phyloP scores from a whole-genome alignment of 2,888 invertebrate genomes.

The Idaea aversata region DNA sequence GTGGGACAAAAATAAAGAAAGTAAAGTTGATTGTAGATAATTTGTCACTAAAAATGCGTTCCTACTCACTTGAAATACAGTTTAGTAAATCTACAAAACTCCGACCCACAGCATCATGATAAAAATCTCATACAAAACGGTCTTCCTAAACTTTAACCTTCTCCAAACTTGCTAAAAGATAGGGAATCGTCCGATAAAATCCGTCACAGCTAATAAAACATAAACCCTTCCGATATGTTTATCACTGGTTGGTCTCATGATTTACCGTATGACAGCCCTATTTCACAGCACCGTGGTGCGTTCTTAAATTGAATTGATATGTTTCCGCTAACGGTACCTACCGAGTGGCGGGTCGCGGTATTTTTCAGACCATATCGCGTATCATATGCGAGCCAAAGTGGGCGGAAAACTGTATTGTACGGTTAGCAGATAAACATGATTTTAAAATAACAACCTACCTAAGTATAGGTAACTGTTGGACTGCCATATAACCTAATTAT shows the following conservation, averaged over 20 bases:
- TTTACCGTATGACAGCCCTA: constrained; percentile 66
- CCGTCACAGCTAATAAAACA: constrained; percentile 70
- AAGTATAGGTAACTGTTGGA: not conserved
- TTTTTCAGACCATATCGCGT: constrained; percentile 74
- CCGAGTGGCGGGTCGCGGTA: constrained; percentile 48
- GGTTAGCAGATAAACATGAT: constrained; percentile 34
- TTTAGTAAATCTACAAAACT: not conserved
- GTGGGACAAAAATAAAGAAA: no score
- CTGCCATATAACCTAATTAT: no score
- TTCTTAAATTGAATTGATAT: constrained; percentile 78
- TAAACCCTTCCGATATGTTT: constrained; percentile 72
- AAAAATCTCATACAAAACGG: constrained; percentile 2
- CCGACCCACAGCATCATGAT: not conserved
- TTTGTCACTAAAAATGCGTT: not conserved
- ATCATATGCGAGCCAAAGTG: constrained; percentile 68
- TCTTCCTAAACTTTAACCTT: constrained; percentile 3
- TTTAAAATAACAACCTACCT: not conserved
- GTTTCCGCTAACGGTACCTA: constrained; percentile 64
- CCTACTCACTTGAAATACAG: not conserved
- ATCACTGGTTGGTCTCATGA: constrained; percentile 63
- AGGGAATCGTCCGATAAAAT: constrained; percentile 37
- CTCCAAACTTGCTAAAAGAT: constrained; percentile 19
- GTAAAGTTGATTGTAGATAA: not conserved
- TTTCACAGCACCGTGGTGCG: constrained; percentile 60
- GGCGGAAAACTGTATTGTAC: constrained; percentile 58